These are phyloP conservation scores for Sparus aurata DNA, from an alignment of 2,797 vertebrate species.

Conservation along the genomic window DNA sequence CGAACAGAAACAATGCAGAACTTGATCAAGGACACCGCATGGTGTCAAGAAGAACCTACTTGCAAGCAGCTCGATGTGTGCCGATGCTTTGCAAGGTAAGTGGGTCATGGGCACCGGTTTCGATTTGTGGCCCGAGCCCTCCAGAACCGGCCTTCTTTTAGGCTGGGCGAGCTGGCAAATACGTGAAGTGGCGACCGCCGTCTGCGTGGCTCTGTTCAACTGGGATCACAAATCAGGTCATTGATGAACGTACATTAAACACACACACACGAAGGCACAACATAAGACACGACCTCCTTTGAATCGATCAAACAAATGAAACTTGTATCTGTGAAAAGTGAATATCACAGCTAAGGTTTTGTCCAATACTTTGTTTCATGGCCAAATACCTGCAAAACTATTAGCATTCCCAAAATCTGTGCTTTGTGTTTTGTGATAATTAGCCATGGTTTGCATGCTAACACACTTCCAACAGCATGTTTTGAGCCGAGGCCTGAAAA, in stretches of 20 bases:
- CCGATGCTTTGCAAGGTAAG: slow-evolving; percentile 54
- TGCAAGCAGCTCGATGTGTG: slow-evolving; percentile 79
- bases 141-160: slow-evolving; percentile 35
- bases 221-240: slow-evolving; percentile 43
- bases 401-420: too few relatives aligned
- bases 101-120: slow-evolving; percentile 11
- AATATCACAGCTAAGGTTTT: too few relatives aligned
- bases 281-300: background rate
- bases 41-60: slow-evolving; percentile 61
- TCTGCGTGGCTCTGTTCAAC: slow-evolving; percentile 65
- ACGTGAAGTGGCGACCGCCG: slow-evolving; percentile 60
- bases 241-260: background rate
- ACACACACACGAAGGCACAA: background rate
- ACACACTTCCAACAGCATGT: background rate
- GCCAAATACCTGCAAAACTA: too few relatives aligned
- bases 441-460: too few relatives aligned
- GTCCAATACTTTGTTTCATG: too few relatives aligned
- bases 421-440: too few relatives aligned
- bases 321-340: too few relatives aligned
- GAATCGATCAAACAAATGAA: slow-evolving; percentile 5
- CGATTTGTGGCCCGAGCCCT: background rate
- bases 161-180: slow-evolving; percentile 78
- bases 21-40: background rate
- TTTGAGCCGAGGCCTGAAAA: background rate
- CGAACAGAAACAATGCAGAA: background rate